Evolutionary conservation across 2,113 vertebrate species (phyloP).

Genomic region (Callaeas wilsoni): DNA sequence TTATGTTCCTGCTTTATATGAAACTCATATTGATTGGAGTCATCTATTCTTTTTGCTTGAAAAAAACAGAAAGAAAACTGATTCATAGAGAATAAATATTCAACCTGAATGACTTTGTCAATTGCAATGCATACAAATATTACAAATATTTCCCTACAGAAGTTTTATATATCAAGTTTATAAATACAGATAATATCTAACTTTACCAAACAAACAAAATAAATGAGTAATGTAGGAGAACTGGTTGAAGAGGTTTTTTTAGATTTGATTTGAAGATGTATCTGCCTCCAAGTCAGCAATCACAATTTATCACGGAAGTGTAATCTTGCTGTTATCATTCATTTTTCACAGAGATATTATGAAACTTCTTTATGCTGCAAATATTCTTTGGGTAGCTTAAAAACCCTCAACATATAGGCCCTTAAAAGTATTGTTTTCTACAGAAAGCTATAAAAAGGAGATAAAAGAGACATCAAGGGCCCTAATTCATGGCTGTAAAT

Average conservation of each 20-base stretch:
- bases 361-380: not conserved
- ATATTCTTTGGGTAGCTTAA: not conserved
- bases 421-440: not conserved
- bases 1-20: not conserved
- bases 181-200: not conserved
- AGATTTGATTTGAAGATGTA: not conserved
- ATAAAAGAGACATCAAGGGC: not conserved
- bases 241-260: not conserved
- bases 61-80: not conserved
- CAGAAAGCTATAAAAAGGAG: not conserved
- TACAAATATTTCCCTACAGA: not conserved
- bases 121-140: not conserved
- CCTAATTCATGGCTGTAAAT: not conserved
- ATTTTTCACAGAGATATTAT: not conserved
- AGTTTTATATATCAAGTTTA: not conserved
- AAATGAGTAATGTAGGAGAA: not conserved
- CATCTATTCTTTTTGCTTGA: not conserved
- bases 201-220: slow-evolving; percentile 14
- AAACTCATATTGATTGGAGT: not conserved
- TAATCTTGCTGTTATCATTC: not conserved
- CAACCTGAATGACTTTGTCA: not conserved
- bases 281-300: not conserved
- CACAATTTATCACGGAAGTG: not conserved
- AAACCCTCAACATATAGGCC: not conserved
- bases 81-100: not conserved